Percentiles rank a stretch among this genome's conserved stretches.
Conservation (phyloP, 1,140 invertebrate genomes). For the Zaprionus tsacasi region DNA sequence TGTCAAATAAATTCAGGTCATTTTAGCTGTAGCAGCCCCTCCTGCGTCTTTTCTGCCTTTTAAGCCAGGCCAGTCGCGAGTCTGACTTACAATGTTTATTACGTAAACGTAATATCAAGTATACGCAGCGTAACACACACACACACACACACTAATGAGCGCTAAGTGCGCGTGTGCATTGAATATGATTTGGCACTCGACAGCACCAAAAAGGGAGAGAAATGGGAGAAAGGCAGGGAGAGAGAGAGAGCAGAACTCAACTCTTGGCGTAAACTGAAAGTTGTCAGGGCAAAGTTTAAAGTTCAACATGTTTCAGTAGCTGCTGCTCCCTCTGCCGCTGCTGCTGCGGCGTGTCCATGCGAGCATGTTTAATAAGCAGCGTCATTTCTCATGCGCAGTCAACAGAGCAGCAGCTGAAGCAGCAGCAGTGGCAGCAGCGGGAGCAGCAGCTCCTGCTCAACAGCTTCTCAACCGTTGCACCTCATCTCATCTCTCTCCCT, state of each 20-base stretch:
- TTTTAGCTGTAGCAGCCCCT: slow-evolving; percentile 29
- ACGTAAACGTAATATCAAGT: slow-evolving; percentile 41
- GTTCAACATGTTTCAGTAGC: slow-evolving; percentile 50
- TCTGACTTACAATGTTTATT: slow-evolving; percentile 21
- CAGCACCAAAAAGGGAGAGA: neutral
- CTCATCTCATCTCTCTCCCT: neutral
- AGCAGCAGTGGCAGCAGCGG: slow-evolving; percentile 26
- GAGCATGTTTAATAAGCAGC: slow-evolving; percentile 75
- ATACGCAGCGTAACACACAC: slow-evolving; percentile 26
- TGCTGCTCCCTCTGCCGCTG: slow-evolving; percentile 6
- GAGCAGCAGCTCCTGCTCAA: slow-evolving; percentile 12
- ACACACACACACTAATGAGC: slow-evolving; percentile 46
- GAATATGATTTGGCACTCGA: slow-evolving; percentile 43
- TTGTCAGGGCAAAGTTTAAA: slow-evolving; percentile 45
- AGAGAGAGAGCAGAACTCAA: slow-evolving; percentile 1
- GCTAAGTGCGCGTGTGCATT: slow-evolving; percentile 43
- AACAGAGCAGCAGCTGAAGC: slow-evolving; percentile 38
- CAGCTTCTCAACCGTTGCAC: neutral
- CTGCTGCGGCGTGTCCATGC: slow-evolving; percentile 54
- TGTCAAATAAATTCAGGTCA: slow-evolving; percentile 54
- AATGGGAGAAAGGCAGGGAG: neutral
- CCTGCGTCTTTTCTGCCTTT: slow-evolving; percentile 13
- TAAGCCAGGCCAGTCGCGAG: neutral
- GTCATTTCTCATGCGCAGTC: slow-evolving; percentile 72
- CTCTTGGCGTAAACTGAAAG: slow-evolving; percentile 28